A percentile compares a stretch with the other conserved stretches of the same genome.
phyloP scores from a whole-genome alignment of 1,140 invertebrate genomes.

The Wasmannia auropunctata region DNA sequence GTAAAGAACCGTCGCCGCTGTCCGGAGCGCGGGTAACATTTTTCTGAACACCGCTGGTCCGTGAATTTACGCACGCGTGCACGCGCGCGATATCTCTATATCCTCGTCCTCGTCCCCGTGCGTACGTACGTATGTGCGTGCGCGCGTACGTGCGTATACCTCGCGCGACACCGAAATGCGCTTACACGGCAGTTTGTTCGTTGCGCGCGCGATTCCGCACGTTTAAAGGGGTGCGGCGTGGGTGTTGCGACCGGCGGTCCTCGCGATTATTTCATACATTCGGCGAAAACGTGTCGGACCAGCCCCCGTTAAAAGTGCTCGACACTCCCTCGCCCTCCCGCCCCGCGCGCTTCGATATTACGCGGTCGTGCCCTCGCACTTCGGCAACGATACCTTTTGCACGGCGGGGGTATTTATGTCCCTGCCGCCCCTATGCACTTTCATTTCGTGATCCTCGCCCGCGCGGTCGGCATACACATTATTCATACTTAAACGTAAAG shows the following conservation, averaged over 20 bases:
- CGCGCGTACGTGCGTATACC: not conserved
- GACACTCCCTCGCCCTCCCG: too few species aligned
- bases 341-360: constrained; percentile 30
- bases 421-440: constrained; percentile 2
- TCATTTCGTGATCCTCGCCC: not conserved
- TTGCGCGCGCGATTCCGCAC: constrained; percentile 19
- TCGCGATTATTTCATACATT: constrained; percentile 53
- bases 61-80: constrained; percentile 45
- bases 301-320: constrained; percentile 30
- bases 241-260: not conserved
- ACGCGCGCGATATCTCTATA: constrained; percentile 4
- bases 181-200: constrained; percentile 47
- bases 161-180: constrained; percentile 45
- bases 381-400: not conserved
- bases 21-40: constrained; percentile 42
- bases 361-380: not conserved
- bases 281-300: constrained; percentile 3
- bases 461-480: not conserved
- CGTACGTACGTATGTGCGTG: not conserved
- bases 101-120: not conserved
- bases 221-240: constrained; percentile 35
- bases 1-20: constrained; percentile 56
- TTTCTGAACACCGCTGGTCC: constrained; percentile 41
- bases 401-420: constrained; percentile 16
- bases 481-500: constrained; percentile 39